phyloP scores from a whole-genome alignment of 2,113 vertebrate species.

The Oncorhynchus nerka region DNA sequence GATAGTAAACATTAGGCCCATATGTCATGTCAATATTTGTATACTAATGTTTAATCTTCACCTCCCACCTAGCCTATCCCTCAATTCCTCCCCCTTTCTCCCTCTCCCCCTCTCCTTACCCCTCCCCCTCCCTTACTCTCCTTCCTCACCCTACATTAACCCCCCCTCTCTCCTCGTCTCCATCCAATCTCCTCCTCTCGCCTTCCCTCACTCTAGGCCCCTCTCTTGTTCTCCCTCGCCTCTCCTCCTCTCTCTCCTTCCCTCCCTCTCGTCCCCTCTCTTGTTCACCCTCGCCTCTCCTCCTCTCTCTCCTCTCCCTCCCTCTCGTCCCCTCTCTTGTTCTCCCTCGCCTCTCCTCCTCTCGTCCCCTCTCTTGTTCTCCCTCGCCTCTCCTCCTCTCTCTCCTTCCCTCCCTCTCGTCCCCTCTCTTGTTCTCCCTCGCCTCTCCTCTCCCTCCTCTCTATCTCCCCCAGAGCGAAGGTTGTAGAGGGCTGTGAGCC shows the following conservation, averaged over 20 bases:
- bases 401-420: not conserved
- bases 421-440: slow-evolving; percentile 6
- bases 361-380: not conserved
- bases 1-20: too few relatives aligned
- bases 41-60: not conserved
- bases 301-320: too few relatives aligned
- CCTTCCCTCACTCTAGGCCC: too few relatives aligned
- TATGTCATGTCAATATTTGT: not conserved
- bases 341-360: not conserved
- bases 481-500: slow-evolving; percentile 49
- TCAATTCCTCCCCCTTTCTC: not conserved
- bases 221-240: too few relatives aligned
- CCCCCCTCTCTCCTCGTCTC: not conserved
- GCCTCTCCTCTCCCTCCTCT: not conserved
- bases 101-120: not conserved
- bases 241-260: too few relatives aligned
- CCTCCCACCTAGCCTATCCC: not conserved
- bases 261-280: too few relatives aligned
- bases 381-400: not conserved
- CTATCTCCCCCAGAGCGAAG: slow-evolving; percentile 51
- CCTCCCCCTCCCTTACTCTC: not conserved
- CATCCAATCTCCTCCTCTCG: not conserved
- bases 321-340: not conserved
- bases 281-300: fast-evolving
- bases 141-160: not conserved